Evolutionary conservation across 2,888 invertebrate genomes (phyloP).

Genomic region (Polyommatus iphigenia): DNA sequence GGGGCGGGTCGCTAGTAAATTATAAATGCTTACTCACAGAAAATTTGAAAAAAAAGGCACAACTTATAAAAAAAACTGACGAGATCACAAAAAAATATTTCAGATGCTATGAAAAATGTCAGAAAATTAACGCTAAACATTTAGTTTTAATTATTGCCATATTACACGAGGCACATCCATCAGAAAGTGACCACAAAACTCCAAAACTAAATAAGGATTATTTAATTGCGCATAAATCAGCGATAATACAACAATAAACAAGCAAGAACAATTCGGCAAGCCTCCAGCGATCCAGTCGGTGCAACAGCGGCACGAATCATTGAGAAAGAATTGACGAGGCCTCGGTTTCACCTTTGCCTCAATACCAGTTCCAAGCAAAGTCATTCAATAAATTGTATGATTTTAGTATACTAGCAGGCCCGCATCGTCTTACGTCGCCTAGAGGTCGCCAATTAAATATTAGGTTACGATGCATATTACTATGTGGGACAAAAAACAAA

Average conservation of each 20-base stretch:
- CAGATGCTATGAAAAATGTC: neutral
- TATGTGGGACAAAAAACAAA: neutral
- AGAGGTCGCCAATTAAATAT: constrained; percentile 1
- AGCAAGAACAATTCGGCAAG: neutral
- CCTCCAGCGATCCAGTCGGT: neutral
- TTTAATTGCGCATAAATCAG: neutral
- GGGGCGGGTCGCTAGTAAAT: no score
- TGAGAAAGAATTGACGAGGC: constrained; percentile 61
- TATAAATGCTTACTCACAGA: no score
- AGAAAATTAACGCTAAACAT: neutral
- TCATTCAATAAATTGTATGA: constrained; percentile 27
- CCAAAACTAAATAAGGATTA: neutral
- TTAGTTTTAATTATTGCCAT: neutral
- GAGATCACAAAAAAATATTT: no score
- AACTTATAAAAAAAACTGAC: no score
- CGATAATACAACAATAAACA: neutral
- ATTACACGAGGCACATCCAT: neutral
- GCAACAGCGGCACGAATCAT: constrained; percentile 65
- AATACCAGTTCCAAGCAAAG: constrained; percentile 47
- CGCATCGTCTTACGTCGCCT: constrained; percentile 9
- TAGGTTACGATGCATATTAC: constrained; percentile 17
- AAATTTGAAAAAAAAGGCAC: no score
- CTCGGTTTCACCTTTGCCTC: constrained; percentile 67
- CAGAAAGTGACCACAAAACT: neutral
- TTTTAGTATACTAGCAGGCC: constrained; percentile 6